A percentile compares a stretch with the other conserved stretches of the same genome.
These are phyloP conservation scores for Lasioglossum oenotherae DNA, from an alignment of 2,888 invertebrate species.

Conservation along the genomic window DNA sequence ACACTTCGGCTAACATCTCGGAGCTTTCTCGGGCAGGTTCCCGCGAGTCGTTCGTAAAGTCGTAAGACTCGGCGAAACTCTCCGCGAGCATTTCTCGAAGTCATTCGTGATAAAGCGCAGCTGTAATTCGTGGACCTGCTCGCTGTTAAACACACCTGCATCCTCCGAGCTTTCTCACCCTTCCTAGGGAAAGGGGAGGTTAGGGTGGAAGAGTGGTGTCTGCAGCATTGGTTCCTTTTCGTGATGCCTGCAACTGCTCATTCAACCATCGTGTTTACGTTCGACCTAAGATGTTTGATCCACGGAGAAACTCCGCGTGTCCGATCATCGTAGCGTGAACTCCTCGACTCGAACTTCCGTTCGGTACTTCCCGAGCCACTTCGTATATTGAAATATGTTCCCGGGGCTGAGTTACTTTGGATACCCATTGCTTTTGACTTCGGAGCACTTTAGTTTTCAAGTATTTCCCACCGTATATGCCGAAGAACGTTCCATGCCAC, in stretches of 20 bases:
- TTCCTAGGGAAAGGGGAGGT: background rate
- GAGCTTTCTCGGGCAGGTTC: background rate
- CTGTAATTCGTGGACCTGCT: background rate
- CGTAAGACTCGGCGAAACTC: conserved; percentile 19
- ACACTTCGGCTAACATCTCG: background rate
- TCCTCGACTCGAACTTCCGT: background rate
- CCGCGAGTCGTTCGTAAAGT: background rate
- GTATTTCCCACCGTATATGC: background rate
- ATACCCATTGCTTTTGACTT: background rate
- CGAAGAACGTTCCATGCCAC: background rate
- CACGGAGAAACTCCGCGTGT: background rate
- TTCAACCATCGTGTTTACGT: background rate
- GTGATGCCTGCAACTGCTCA: background rate
- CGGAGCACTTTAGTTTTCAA: background rate
- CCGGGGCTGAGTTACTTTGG: background rate
- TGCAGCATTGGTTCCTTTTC: background rate
- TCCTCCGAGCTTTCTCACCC: background rate
- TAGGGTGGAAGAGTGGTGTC: background rate
- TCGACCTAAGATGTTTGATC: conserved; percentile 8
- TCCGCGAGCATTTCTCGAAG: conserved; percentile 6
- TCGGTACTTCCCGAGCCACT: background rate
- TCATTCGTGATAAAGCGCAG: conserved; percentile 20
- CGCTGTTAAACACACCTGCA: conserved; percentile 30
- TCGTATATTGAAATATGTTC: conserved; percentile 4
- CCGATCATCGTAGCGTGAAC: background rate